Evolutionary conservation across 1,140 invertebrate species (phyloP), one percentile per base, ranked within the genome.

Genomic region (Atta cephalotes): DNA sequence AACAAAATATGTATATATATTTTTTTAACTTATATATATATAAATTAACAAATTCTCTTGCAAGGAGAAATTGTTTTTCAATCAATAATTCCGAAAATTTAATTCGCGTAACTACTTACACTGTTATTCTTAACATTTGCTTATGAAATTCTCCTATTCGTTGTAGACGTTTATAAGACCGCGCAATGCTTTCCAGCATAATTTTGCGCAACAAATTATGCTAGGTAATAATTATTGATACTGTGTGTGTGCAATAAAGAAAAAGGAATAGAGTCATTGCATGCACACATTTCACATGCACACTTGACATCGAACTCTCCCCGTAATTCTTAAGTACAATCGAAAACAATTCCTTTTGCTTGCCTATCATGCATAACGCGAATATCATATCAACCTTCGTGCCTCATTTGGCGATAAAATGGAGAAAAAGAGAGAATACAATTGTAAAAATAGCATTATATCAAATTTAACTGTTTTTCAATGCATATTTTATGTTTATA

Each of bases 251-350:
- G 25, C 25, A 65, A 80, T 53, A 39, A 18, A 16, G 28, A 74
- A 85, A 65, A 65, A 65, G 45, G 63, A 76, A 65, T 85, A 25
- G 35, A 85, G 21, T 65, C 62, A 63, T 85, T 85, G 51, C 49
- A 18, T 85, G 60, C 72, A 63, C 18, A n/a, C 71, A 51, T 85
- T 85, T 85, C 35, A 80, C 74, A n/a, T 85, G 45, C 74, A 65
- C 74, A 85, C 74, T 78, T 82, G 80, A 82, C 80, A 82, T 74
- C 80, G 25, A 82, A 82, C 56, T 82, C 68, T 82, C 56, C 53
- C 70, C 14, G 14, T 82, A 82, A 82, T 82, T 74, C 39, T 45
- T 74, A 74, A 82, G 12, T 45, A 18, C 53, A 0, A 14, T 82
- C 39, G 25, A 53, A 74, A 82, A 82, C 18, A 12, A 62, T 82